phyloP scores from a whole-genome alignment of 1,140 invertebrate species.

The Zaprionus ghesquierei region DNA sequence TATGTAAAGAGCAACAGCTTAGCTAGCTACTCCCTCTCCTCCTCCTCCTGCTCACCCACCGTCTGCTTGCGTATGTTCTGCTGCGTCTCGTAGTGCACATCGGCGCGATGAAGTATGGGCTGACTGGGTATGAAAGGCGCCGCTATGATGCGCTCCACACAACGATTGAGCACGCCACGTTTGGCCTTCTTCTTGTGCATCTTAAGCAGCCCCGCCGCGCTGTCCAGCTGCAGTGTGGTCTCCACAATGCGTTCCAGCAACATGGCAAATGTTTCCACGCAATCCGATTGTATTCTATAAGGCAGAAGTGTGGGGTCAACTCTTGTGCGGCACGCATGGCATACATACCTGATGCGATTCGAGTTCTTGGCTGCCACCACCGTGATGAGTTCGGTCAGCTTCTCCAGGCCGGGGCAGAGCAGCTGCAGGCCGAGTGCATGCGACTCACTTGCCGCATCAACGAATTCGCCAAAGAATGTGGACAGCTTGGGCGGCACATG shows the following conservation, averaged over 20 bases:
- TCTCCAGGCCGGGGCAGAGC: slow-evolving; percentile 63
- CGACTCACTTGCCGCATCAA: slow-evolving; percentile 51
- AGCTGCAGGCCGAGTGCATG: slow-evolving; percentile 71
- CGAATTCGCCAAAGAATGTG: slow-evolving; percentile 69
- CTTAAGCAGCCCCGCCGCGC: slow-evolving; percentile 44
- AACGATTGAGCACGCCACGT: slow-evolving; percentile 57
- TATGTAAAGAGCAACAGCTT: not conserved
- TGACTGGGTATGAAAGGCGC: slow-evolving; percentile 67
- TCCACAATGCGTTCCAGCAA: slow-evolving; percentile 68
- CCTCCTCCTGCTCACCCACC: slow-evolving; percentile 19
- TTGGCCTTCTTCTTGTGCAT: slow-evolving; percentile 67
- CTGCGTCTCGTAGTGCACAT: slow-evolving; percentile 74
- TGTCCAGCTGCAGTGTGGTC: slow-evolving; percentile 51
- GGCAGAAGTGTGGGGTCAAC: not conserved
- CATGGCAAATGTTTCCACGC: slow-evolving; percentile 68
- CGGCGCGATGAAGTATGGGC: slow-evolving; percentile 65
- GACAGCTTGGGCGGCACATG: slow-evolving; percentile 57
- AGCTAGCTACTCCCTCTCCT: too few relatives aligned
- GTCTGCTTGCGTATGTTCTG: slow-evolving; percentile 72
- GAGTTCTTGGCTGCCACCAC: slow-evolving; percentile 79
- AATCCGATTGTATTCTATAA: slow-evolving; percentile 74
- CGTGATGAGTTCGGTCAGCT: slow-evolving; percentile 66
- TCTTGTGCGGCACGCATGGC: not conserved
- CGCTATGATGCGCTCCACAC: slow-evolving; percentile 62
- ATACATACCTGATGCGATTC: slow-evolving; percentile 62